These are phyloP conservation scores for Chaetodon trifasciatus DNA, from an alignment of 2,797 vertebrate species.

Conservation along the genomic window DNA sequence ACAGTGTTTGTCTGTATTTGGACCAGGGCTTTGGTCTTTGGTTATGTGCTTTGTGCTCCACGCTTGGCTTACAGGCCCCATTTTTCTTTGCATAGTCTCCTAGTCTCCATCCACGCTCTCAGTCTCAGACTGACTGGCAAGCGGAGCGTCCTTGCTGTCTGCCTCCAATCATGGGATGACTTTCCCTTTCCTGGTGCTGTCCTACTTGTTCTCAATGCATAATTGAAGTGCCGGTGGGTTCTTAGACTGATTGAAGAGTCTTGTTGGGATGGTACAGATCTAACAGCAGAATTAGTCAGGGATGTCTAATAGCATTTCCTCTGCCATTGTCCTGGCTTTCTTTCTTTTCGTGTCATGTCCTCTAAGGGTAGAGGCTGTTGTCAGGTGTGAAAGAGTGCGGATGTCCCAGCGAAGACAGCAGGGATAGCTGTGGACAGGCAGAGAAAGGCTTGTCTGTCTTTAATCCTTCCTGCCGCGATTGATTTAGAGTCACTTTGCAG, in stretches of 20 bases:
- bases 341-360: constrained; percentile 33
- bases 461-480: constrained; percentile 74
- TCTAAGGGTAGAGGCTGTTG: constrained; percentile 46
- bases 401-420: constrained; percentile 56
- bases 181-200: constrained; percentile 45
- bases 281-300: constrained; percentile 73
- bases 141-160: constrained; percentile 38
- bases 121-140: constrained; percentile 40
- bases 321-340: constrained; percentile 38
- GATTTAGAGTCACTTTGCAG: constrained; percentile 80
- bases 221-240: constrained; percentile 77
- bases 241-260: constrained; percentile 73
- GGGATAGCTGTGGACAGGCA: constrained; percentile 63
- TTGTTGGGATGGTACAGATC: constrained; percentile 71
- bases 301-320: constrained; percentile 63
- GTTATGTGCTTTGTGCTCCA: constrained; percentile 49
- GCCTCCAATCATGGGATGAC: constrained; percentile 43
- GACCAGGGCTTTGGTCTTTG: constrained; percentile 54
- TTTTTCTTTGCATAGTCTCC: constrained; percentile 31
- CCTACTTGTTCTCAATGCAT: constrained; percentile 73
- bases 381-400: constrained; percentile 64
- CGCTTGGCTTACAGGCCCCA: constrained; percentile 33
- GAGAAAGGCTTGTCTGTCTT: constrained; percentile 73
- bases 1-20: constrained; percentile 54
- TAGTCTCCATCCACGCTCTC: constrained; percentile 35